phyloP scores from a whole-genome alignment of 2,888 invertebrate genomes.

The Xestia c-nigrum region DNA sequence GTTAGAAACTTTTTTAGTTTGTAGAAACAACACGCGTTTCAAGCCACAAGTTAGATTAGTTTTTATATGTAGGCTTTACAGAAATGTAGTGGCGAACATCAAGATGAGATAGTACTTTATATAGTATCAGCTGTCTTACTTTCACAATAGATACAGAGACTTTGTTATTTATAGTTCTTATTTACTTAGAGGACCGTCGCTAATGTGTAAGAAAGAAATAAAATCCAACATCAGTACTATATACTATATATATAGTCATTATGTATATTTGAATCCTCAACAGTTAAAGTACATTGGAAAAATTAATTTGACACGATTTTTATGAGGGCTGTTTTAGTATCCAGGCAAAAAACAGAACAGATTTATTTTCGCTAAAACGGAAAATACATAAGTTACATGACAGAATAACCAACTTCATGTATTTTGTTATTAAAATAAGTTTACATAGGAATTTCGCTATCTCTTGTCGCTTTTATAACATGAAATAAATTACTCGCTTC shows the following conservation, averaged over 20 bases:
- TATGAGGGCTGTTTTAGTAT: not conserved
- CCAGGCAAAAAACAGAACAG: not conserved
- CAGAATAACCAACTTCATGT: conserved; percentile 9
- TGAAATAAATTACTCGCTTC: conserved; percentile 74
- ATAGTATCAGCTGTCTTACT: conserved; percentile 16
- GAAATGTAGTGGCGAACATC: conserved; percentile 21
- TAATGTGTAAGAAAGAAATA: not conserved
- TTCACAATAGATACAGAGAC: conserved; percentile 4
- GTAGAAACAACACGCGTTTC: conserved; percentile 36
- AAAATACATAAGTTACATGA: not conserved
- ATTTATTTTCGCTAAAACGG: not conserved
- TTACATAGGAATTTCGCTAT: conserved; percentile 50
- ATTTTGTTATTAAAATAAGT: conserved; percentile 43
- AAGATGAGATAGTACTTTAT: conserved; percentile 28
- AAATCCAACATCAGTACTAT: conserved; percentile 3
- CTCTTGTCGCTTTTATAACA: conserved; percentile 60
- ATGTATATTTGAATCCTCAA: conserved; percentile 1
- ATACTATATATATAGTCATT: not conserved
- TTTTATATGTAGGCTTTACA: conserved; percentile 42
- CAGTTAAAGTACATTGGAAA: not conserved
- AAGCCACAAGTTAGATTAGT: conserved; percentile 62
- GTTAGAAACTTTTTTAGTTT: conserved; percentile 57
- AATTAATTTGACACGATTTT: not conserved
- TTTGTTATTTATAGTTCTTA: not conserved
- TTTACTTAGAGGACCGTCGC: not conserved